A percentile compares a stretch with the other conserved stretches of the same genome.
phyloP scores from a whole-genome alignment of 2,888 invertebrate species.

The Bedellia somnulentella region DNA sequence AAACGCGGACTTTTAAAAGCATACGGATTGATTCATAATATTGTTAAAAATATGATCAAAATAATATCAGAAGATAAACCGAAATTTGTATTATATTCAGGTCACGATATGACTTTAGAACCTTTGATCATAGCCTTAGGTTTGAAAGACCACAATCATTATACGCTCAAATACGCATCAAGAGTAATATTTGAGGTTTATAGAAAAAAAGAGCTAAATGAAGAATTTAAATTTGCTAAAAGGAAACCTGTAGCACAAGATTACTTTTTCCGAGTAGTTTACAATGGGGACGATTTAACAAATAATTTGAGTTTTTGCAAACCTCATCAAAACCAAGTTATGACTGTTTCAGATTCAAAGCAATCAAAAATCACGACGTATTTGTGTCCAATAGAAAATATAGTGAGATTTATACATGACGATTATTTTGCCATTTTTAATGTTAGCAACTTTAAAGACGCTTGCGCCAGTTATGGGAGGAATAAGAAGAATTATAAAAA shows the following conservation, averaged over 20 bases:
- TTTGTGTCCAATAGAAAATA: conserved; percentile 84
- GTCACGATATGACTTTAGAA: conserved; percentile 89
- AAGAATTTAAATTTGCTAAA: conserved; percentile 57
- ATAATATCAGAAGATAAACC: conserved; percentile 78
- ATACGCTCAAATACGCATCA: conserved; percentile 83
- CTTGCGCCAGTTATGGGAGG: conserved; percentile 59
- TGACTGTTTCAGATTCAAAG: conserved; percentile 38
- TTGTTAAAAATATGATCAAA: conserved; percentile 77
- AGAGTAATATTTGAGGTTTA: conserved; percentile 88
- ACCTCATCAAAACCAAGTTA: conserved; percentile 51
- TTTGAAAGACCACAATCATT: conserved; percentile 62
- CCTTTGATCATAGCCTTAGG: conserved; percentile 82
- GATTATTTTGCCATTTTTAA: conserved; percentile 83
- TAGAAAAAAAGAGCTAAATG: conserved; percentile 57
- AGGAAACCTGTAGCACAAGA: conserved; percentile 64
- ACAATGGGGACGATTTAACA: conserved; percentile 87
- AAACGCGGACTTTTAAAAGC: conserved; percentile 72
- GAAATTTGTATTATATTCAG: conserved; percentile 81
- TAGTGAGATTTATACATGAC: conserved; percentile 84
- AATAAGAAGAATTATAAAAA: too few species aligned
- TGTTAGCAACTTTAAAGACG: conserved; percentile 87
- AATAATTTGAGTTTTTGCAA: conserved; percentile 79
- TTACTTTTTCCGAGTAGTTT: conserved; percentile 80
- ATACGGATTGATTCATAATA: conserved; percentile 81
- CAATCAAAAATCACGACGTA: conserved; percentile 46